These are phyloP conservation scores for Eupithecia abbreviata DNA, from an alignment of 2,888 invertebrate species.

Conservation along the genomic window DNA sequence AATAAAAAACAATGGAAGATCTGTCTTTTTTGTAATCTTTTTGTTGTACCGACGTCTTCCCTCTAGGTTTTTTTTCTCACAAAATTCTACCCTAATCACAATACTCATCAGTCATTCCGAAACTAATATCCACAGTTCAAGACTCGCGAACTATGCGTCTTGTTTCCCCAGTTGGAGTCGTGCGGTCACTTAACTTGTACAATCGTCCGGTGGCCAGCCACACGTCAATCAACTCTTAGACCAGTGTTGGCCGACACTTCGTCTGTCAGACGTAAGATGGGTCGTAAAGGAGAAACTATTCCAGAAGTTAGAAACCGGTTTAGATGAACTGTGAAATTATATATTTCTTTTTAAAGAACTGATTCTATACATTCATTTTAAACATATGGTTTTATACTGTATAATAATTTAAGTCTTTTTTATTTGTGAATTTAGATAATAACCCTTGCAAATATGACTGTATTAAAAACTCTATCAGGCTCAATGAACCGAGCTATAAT, in stretches of 20 bases:
- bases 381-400: background rate
- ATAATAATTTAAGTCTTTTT: background rate
- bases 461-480: conserved; percentile 58
- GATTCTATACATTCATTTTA: background rate
- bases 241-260: conserved; percentile 52
- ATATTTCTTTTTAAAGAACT: background rate
- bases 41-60: background rate
- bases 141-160: conserved; percentile 62
- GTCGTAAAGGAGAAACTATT: conserved; percentile 38
- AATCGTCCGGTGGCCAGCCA: conserved; percentile 71
- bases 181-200: conserved; percentile 51
- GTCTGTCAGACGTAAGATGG: conserved; percentile 44
- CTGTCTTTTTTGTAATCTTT: background rate
- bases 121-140: conserved; percentile 65
- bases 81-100: conserved; percentile 47
- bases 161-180: conserved; percentile 51
- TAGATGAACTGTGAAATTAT: conserved; percentile 3
- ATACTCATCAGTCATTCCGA: conserved; percentile 65
- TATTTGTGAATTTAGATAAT: background rate
- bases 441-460: conserved; percentile 6
- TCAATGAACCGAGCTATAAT: conserved; percentile 70
- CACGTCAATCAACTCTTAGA: conserved; percentile 73
- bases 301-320: conserved; percentile 29
- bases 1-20: background rate
- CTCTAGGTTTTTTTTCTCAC: background rate